Conservation (phyloP, 1,140 invertebrate species). For the Liolophura sinensis region DNA sequence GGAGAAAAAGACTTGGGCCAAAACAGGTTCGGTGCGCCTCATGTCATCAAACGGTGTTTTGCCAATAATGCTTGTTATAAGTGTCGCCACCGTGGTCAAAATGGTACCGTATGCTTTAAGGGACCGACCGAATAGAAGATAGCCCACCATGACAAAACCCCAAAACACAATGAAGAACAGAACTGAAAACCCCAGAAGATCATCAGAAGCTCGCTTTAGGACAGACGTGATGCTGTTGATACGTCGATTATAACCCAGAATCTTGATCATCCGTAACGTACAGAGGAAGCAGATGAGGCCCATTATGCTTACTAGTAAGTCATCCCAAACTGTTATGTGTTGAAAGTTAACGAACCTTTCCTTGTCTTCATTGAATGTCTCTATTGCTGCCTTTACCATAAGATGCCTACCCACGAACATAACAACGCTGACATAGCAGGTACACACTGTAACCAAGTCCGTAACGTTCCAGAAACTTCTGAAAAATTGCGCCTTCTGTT, state of each 20-base stretch:
- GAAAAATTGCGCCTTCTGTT: constrained; percentile 47
- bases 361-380: constrained; percentile 23
- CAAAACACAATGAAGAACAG: constrained; percentile 41
- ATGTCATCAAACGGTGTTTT: constrained; percentile 26
- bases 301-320: constrained; percentile 20
- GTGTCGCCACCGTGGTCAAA: constrained; percentile 25
- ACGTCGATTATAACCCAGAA: constrained; percentile 27
- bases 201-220: constrained; percentile 13
- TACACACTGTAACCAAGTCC: constrained; percentile 47
- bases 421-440: constrained; percentile 46
- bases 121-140: constrained; percentile 32
- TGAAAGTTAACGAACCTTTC: constrained; percentile 36
- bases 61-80: constrained; percentile 36
- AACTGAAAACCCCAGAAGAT: constrained; percentile 31
- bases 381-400: constrained; percentile 12
- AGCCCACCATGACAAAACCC: constrained; percentile 35
- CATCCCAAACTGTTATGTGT: constrained; percentile 31
- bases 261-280: constrained; percentile 28
- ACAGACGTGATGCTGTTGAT: constrained; percentile 17
- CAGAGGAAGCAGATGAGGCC: constrained; percentile 21
- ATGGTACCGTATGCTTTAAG: constrained; percentile 33
- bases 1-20: constrained; percentile 26
- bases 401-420: constrained; percentile 46
- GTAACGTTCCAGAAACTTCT: constrained; percentile 55
- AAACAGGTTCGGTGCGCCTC: constrained; percentile 12